phyloP scores from a whole-genome alignment of 2,888 invertebrate species.

The Luperina testacea region DNA sequence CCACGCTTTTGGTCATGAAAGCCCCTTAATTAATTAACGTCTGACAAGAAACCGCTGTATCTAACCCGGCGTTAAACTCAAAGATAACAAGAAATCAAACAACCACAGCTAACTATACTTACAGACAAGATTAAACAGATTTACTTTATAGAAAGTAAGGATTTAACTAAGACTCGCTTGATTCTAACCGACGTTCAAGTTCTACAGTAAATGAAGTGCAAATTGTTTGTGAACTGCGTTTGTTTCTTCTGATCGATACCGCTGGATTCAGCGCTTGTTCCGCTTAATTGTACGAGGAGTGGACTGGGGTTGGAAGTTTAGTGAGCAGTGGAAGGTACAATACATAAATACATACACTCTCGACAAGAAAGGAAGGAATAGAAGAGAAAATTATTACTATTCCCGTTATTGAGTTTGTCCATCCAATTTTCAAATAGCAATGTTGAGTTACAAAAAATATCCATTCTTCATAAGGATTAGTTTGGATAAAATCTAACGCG shows the following conservation, averaged over 20 bases:
- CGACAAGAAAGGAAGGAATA: background rate
- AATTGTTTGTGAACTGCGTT: conserved; percentile 70
- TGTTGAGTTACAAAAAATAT: background rate
- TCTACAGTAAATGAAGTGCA: conserved; percentile 66
- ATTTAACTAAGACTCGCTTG: conserved; percentile 41
- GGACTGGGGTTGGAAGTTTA: conserved; percentile 21
- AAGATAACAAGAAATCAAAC: conserved; percentile 43
- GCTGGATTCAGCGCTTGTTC: conserved; percentile 41
- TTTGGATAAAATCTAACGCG: background rate
- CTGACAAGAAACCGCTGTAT: conserved; percentile 1
- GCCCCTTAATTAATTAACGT: conserved; percentile 6
- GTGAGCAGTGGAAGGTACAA: background rate
- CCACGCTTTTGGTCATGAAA: too few relatives aligned
- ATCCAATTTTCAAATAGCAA: background rate
- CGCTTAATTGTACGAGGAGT: conserved; percentile 43
- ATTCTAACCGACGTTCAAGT: conserved; percentile 63
- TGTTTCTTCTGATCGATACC: conserved; percentile 60
- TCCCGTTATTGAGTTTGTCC: background rate
- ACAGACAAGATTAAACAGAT: conserved; percentile 58
- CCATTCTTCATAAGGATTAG: background rate
- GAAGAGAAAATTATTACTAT: background rate
- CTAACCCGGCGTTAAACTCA: conserved; percentile 14
- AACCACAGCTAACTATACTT: conserved; percentile 29
- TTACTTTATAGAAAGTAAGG: conserved; percentile 46
- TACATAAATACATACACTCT: background rate